Percentiles rank a stretch among this genome's conserved stretches.
Conservation (phyloP, 1,140 invertebrate species). For the Caerostris extrusa region DNA sequence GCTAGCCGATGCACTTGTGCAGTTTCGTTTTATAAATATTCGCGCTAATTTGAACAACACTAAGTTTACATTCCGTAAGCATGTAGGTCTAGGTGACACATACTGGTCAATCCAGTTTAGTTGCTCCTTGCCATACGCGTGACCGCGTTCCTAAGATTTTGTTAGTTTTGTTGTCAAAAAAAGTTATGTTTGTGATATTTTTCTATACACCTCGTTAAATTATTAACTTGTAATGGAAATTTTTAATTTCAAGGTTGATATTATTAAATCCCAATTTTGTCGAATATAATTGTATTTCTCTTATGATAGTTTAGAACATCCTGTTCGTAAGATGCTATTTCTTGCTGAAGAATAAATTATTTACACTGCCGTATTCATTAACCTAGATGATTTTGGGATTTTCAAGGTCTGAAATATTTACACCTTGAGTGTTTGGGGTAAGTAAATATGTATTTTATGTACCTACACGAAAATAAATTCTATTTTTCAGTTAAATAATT, state of each 20-base stretch:
- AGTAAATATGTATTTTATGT: not conserved
- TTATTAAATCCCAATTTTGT: not conserved
- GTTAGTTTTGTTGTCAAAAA: slow-evolving; percentile 39
- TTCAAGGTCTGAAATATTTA: slow-evolving; percentile 40
- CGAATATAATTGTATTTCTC: not conserved
- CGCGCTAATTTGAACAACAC: slow-evolving; percentile 18
- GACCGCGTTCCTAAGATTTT: slow-evolving; percentile 71
- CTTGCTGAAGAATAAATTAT: not conserved
- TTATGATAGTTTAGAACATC: not conserved
- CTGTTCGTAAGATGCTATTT: not conserved
- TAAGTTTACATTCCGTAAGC: slow-evolving; percentile 41
- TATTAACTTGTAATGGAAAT: not conserved
- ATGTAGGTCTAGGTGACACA: slow-evolving; percentile 73
- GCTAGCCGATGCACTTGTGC: not conserved
- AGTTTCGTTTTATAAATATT: slow-evolving; percentile 17
- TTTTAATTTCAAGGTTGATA: not conserved
- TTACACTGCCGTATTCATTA: not conserved
- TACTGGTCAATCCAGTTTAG: slow-evolving; percentile 74
- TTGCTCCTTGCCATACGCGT: slow-evolving; percentile 44
- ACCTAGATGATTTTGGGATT: slow-evolving; percentile 1
- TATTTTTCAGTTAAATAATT: too few species aligned
- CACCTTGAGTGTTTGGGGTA: not conserved
- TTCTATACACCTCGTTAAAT: slow-evolving; percentile 15
- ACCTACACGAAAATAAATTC: too few species aligned
- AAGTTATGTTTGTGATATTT: not conserved